A percentile compares a stretch with the other conserved stretches of the same genome.
phyloP scores from a whole-genome alignment of 1,140 invertebrate genomes.

The Limonius californicus region DNA sequence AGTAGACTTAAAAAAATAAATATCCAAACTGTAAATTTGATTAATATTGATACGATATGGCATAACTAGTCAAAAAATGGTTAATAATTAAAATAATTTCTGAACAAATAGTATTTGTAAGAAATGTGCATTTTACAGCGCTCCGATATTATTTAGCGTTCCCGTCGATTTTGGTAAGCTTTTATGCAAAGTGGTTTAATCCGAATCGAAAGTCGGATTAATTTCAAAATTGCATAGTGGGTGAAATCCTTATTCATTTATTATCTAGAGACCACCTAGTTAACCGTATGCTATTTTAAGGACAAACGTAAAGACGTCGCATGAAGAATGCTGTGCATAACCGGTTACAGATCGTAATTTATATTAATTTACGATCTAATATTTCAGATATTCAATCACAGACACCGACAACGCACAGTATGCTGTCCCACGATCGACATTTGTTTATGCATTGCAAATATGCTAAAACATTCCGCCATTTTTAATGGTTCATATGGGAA shows the following conservation, averaged over 20 bases:
- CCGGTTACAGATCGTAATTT: slow-evolving; percentile 5
- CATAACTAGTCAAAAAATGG: too few relatives aligned
- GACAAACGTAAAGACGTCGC: neutral
- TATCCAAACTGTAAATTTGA: too few relatives aligned
- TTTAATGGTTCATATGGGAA: too few relatives aligned
- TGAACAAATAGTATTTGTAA: too few relatives aligned
- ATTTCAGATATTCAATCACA: slow-evolving; percentile 13
- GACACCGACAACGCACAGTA: neutral
- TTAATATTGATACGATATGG: too few relatives aligned
- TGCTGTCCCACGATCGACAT: neutral
- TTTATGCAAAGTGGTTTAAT: too few relatives aligned
- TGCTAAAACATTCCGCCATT: neutral
- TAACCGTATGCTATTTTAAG: neutral
- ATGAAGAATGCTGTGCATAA: slow-evolving; percentile 1
- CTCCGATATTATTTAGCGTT: too few relatives aligned
- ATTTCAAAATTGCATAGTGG: neutral
- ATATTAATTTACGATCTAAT: slow-evolving; percentile 11
- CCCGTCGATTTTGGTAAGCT: too few relatives aligned
- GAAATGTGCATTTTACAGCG: too few relatives aligned
- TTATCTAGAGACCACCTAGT: neutral
- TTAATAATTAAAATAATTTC: too few relatives aligned
- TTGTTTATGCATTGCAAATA: neutral
- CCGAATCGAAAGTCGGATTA: too few relatives aligned
- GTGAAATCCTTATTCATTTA: neutral
- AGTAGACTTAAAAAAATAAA: too few relatives aligned